These are phyloP conservation scores for Muntiacus reevesi DNA, from an alignment of 2,113 vertebrate genomes.

Conservation along the genomic window DNA sequence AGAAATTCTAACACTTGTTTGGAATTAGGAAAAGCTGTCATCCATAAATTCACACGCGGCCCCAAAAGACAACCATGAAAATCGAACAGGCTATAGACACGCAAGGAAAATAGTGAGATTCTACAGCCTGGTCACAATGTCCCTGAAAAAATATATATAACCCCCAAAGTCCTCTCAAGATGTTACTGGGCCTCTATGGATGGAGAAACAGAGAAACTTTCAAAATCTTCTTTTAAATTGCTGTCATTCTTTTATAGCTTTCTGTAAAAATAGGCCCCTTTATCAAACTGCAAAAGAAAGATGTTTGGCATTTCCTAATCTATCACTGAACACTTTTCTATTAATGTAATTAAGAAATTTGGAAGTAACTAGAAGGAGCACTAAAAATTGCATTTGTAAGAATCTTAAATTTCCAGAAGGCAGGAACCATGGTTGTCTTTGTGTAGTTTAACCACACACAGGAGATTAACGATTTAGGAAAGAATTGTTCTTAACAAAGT, in stretches of 20 bases:
- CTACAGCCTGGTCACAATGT: neutral
- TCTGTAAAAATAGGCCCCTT: neutral
- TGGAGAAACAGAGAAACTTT: neutral
- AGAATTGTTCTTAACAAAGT: neutral
- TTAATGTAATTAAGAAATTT: neutral
- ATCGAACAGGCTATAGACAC: neutral
- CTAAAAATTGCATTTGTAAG: neutral
- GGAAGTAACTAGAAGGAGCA: neutral
- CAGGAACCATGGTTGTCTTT: neutral
- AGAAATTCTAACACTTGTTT: slow-evolving; percentile 51
- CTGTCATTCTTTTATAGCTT: neutral
- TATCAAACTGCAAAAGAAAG: neutral
- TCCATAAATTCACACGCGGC: neutral
- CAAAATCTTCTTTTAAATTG: slow-evolving; percentile 13
- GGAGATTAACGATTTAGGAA: neutral
- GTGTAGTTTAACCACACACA: neutral
- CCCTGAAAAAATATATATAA: neutral
- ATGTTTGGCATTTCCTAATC: neutral
- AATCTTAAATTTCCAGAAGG: neutral
- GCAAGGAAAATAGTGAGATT: neutral
- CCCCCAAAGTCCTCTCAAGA: neutral
- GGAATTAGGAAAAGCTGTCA: slow-evolving; percentile 39
- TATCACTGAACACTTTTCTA: neutral
- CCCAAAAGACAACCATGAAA: slow-evolving; percentile 43
- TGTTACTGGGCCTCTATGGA: neutral